Evolutionary conservation across 2,888 invertebrate genomes (phyloP).

Genomic region (Macrosoma leucophasiata): DNA sequence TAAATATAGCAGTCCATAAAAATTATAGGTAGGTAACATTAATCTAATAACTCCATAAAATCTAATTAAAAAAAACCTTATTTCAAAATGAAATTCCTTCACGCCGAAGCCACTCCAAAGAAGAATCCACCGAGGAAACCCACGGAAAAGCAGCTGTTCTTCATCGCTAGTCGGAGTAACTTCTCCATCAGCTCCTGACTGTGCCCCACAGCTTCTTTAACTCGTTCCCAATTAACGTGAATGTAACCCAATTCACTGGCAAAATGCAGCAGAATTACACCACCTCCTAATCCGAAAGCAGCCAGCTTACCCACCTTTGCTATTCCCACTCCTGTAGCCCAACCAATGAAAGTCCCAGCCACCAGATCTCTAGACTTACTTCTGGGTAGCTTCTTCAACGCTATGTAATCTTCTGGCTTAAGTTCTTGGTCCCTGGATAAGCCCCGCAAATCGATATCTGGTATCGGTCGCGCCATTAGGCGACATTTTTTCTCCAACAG

Average conservation of each 20-base stretch:
- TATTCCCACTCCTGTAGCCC: constrained; percentile 84
- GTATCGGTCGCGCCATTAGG: constrained; percentile 53
- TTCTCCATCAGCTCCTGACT: constrained; percentile 84
- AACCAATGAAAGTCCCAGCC: constrained; percentile 51
- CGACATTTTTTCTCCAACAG: constrained; percentile 33
- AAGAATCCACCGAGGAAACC: constrained; percentile 91
- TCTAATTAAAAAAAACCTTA: constrained; percentile 7
- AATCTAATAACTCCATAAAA: background rate
- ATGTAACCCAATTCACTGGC: constrained; percentile 93
- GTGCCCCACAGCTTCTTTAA: constrained; percentile 83
- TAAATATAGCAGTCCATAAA: too few relatives aligned
- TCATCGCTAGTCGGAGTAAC: constrained; percentile 76
- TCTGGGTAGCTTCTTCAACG: constrained; percentile 33
- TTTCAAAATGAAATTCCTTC: constrained; percentile 25
- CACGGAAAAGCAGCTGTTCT: constrained; percentile 82
- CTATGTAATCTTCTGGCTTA: constrained; percentile 37
- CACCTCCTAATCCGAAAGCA: constrained; percentile 91
- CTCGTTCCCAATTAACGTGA: constrained; percentile 90
- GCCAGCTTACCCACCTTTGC: constrained; percentile 91
- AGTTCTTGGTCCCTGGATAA: constrained; percentile 30
- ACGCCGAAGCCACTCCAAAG: constrained; percentile 84
- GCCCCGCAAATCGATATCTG: constrained; percentile 35
- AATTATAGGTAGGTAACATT: background rate
- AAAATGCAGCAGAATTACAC: constrained; percentile 89
- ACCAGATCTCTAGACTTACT: constrained; percentile 45